Percentiles rank a stretch among this genome's conserved stretches.
Evolutionary conservation across 2,797 vertebrate genomes (phyloP).

Genomic region (Cheirogaleus major): DNA sequence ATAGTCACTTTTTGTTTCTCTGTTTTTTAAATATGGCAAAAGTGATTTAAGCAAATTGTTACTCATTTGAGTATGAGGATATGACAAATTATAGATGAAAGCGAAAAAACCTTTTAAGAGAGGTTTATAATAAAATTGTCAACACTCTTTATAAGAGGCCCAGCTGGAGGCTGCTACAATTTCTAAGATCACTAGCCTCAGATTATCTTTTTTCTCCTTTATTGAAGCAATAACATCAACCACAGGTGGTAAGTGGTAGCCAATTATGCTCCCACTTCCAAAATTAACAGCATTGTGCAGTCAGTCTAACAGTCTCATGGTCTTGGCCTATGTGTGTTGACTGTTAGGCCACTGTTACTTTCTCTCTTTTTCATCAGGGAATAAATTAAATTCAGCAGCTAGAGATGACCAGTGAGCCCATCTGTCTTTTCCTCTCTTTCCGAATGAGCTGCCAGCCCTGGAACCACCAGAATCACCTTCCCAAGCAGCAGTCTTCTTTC

Average conservation of each 20-base stretch:
- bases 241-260: constrained; percentile 42
- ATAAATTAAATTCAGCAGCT: constrained; percentile 15
- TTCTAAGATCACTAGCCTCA: constrained; percentile 6
- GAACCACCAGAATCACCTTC: background rate
- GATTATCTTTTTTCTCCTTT: constrained; percentile 44
- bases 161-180: constrained; percentile 50
- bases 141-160: constrained; percentile 46
- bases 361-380: background rate
- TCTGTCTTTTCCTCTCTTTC: background rate
- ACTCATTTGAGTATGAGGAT: background rate
- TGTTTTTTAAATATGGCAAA: constrained; percentile 53
- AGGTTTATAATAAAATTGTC: constrained; percentile 42
- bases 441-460: background rate
- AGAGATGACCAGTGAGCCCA: background rate
- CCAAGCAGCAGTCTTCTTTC: background rate
- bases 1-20: constrained; percentile 9
- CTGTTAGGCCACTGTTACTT: background rate
- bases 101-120: constrained; percentile 39
- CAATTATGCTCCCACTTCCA: constrained; percentile 53
- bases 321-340: constrained; percentile 13
- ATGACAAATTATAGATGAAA: constrained; percentile 67
- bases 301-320: background rate
- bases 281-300: constrained; percentile 51
- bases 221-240: constrained; percentile 2
- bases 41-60: constrained; percentile 68